Evolutionary conservation across 37 sponge, comb jelly and placozoan genomes (phyloP).

Genomic region (Halisarca cf. caerulea): DNA sequence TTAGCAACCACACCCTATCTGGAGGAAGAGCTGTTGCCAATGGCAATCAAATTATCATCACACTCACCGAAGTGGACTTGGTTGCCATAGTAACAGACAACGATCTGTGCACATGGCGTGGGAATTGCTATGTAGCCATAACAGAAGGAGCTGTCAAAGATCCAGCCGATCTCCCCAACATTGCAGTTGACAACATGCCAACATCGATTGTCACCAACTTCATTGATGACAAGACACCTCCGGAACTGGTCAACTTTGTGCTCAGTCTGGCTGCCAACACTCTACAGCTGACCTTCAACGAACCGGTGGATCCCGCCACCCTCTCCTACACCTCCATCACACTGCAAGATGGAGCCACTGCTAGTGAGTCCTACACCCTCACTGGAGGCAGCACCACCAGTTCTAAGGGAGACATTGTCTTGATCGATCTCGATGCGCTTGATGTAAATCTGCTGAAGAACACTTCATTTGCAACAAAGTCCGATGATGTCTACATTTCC

Average conservation of each 20-base stretch:
- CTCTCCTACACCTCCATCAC: constrained; percentile 62
- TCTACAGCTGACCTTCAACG: constrained; percentile 71
- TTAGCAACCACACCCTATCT: constrained; percentile 64
- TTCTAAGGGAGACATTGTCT: constrained; percentile 36
- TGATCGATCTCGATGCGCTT: constrained; percentile 41
- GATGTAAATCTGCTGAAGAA: constrained; percentile 74
- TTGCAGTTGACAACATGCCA: constrained; percentile 27
- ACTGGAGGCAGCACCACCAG: constrained; percentile 37
- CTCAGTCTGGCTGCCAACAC: constrained; percentile 53
- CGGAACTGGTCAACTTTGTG: constrained; percentile 53
- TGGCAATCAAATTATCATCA: constrained; percentile 49
- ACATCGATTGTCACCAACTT: constrained; percentile 60
- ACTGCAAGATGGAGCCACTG: constrained; percentile 44
- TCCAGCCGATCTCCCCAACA: constrained; percentile 54
- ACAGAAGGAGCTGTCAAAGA: constrained; percentile 61
- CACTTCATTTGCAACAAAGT: constrained; percentile 25
- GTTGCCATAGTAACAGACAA: constrained; percentile 56
- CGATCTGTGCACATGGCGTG: constrained; percentile 82
- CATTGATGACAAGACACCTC: constrained; percentile 53
- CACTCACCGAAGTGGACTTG: constrained; percentile 47
- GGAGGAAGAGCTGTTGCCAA: constrained; percentile 39
- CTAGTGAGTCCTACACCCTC: constrained; percentile 53
- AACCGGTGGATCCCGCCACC: constrained; percentile 69
- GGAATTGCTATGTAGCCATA: constrained; percentile 84
- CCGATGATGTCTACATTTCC: constrained; percentile 40